A percentile compares a stretch with the other conserved stretches of the same genome.
Conservation (phyloP, 2,797 vertebrate species). For the Spheniscus humboldti region DNA sequence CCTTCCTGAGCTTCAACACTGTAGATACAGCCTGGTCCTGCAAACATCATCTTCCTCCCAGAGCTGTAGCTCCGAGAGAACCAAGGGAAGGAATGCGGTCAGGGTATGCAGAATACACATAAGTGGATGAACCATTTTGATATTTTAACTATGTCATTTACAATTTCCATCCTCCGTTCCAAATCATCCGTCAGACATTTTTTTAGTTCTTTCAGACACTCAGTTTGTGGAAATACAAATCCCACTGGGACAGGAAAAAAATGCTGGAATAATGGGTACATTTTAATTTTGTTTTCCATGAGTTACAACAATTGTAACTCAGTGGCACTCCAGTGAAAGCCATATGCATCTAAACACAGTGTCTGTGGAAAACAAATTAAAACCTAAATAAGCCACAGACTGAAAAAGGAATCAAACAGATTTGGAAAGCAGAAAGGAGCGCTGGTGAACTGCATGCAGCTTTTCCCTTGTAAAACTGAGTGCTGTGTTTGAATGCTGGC, state of each 20-base stretch:
- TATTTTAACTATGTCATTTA: not conserved
- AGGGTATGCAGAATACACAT: not conserved
- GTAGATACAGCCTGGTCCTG: not conserved
- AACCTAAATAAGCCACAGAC: not conserved
- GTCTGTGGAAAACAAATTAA: not conserved
- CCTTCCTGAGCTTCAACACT: not conserved
- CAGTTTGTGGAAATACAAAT: constrained; percentile 58
- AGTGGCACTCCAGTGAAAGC: not conserved
- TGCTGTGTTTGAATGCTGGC: not conserved
- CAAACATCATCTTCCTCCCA: not conserved
- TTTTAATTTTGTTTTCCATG: not conserved
- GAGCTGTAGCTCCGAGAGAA: not conserved
- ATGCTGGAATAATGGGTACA: constrained; percentile 28
- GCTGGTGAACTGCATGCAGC: not conserved
- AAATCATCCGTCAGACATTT: not conserved
- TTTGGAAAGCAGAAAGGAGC: not conserved
- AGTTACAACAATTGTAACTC: not conserved
- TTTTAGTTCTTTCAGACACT: not conserved
- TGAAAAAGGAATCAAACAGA: not conserved
- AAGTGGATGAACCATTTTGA: not conserved
- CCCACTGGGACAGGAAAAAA: constrained; percentile 1
- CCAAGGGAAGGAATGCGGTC: not conserved
- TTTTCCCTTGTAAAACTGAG: not conserved
- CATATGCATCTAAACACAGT: not conserved
- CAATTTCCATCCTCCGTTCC: not conserved